Evolutionary conservation across 2,113 vertebrate genomes (phyloP).

Genomic region (Platysternon megacephalum): DNA sequence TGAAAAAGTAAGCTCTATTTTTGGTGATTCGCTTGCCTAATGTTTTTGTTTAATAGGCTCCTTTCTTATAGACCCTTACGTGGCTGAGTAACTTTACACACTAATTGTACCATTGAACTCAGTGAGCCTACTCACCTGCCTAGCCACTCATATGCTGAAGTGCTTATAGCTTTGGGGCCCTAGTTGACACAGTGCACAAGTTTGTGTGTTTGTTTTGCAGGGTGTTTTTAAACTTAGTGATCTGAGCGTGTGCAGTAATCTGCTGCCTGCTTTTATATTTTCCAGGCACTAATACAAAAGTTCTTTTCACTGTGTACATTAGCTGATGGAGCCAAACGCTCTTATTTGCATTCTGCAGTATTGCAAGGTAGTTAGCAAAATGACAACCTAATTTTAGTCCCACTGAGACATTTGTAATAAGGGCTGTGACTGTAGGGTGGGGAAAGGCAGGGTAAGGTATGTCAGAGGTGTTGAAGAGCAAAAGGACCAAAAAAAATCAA

Average conservation of each 20-base stretch:
- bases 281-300: background rate
- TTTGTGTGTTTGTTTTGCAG: background rate
- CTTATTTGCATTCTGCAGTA: background rate
- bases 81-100: background rate
- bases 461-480: background rate
- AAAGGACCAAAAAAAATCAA: too few relatives aligned
- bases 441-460: slow-evolving; percentile 28
- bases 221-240: background rate
- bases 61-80: fast-evolving
- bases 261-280: slow-evolving; percentile 41
- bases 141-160: background rate
- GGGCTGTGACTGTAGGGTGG: background rate
- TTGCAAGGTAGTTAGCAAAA: background rate
- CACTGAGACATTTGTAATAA: fast-evolving
- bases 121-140: background rate
- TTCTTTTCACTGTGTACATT: background rate
- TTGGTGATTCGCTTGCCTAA: background rate
- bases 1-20: background rate
- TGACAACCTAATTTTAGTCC: background rate
- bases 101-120: background rate
- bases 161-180: background rate
- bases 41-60: fast-evolving
- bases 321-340: background rate
- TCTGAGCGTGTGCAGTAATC: slow-evolving; percentile 31
- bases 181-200: background rate